A percentile compares a stretch with the other conserved stretches of the same genome.
These are phyloP conservation scores for Labrus mixtus DNA, from an alignment of 2,113 vertebrate species.

Conservation along the genomic window DNA sequence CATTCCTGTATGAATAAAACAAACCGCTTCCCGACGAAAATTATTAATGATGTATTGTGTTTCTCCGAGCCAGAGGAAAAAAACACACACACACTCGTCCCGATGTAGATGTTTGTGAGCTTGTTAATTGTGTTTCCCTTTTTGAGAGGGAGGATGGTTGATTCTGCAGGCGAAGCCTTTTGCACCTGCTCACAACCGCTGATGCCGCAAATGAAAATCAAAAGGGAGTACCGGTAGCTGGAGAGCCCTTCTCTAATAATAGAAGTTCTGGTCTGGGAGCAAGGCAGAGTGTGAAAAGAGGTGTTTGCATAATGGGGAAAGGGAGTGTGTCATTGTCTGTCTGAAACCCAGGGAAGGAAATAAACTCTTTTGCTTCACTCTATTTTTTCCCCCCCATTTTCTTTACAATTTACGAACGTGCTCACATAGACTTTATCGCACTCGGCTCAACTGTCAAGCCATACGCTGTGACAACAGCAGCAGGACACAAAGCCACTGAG, in stretches of 20 bases:
- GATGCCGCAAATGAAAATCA: slow-evolving; percentile 36
- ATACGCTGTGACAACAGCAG: slow-evolving; percentile 25
- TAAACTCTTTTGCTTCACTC: neutral
- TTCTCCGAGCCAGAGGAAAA: slow-evolving; percentile 8
- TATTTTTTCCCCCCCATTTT: neutral
- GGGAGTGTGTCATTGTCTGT: slow-evolving; percentile 18
- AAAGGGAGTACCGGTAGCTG: slow-evolving; percentile 30
- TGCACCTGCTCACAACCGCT: slow-evolving; percentile 17
- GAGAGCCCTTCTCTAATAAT: slow-evolving; percentile 60
- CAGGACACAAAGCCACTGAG: slow-evolving; percentile 34
- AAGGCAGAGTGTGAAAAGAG: slow-evolving; percentile 32
- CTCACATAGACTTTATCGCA: slow-evolving; percentile 3
- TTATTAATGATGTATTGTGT: slow-evolving; percentile 32
- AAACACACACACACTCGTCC: neutral
- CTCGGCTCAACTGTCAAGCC: slow-evolving; percentile 27
- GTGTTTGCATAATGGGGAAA: slow-evolving; percentile 55
- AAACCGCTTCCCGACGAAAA: neutral
- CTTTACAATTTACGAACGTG: neutral
- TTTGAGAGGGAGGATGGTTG: neutral
- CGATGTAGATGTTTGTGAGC: slow-evolving; percentile 27
- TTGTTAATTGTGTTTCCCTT: slow-evolving; percentile 38
- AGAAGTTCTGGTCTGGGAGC: slow-evolving; percentile 51
- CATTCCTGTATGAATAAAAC: slow-evolving; percentile 20
- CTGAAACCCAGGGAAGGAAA: slow-evolving; percentile 1
- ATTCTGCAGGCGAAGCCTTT: slow-evolving; percentile 30